phyloP scores from a whole-genome alignment of 2,113 vertebrate genomes.

The Caretta caretta region DNA sequence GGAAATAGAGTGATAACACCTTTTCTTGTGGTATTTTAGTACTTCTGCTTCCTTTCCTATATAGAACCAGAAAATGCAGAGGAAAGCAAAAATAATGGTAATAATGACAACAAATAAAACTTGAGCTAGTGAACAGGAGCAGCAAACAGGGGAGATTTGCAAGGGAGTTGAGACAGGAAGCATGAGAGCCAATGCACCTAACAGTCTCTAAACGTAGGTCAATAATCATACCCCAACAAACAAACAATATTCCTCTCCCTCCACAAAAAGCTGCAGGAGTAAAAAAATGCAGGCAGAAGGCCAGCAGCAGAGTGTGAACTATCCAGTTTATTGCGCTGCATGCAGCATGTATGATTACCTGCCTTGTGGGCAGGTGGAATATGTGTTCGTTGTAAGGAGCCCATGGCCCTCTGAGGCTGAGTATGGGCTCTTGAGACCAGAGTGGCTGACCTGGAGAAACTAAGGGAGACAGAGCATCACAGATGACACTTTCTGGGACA shows the following conservation, averaged over 20 bases:
- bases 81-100: neutral
- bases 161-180: neutral
- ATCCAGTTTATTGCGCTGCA: neutral
- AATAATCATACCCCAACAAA: no score
- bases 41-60: neutral
- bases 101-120: neutral
- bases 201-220: no score
- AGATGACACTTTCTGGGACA: neutral
- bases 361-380: neutral
- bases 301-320: no score
- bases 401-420: neutral
- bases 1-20: neutral
- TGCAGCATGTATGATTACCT: neutral
- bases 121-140: neutral
- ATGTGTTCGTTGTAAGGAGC: neutral
- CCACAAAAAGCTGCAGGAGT: no score
- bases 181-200: no score
- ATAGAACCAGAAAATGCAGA: constrained; percentile 9
- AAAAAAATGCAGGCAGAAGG: no score
- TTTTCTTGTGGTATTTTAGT: constrained; percentile 32
- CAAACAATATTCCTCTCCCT: no score
- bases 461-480: neutral
- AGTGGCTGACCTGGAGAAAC: neutral
- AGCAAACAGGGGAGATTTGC: neutral
- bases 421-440: neutral